A percentile compares a stretch with the other conserved stretches of the same genome.
phyloP scores from a whole-genome alignment of 2,888 invertebrate genomes.

The Leucophenga montana region DNA sequence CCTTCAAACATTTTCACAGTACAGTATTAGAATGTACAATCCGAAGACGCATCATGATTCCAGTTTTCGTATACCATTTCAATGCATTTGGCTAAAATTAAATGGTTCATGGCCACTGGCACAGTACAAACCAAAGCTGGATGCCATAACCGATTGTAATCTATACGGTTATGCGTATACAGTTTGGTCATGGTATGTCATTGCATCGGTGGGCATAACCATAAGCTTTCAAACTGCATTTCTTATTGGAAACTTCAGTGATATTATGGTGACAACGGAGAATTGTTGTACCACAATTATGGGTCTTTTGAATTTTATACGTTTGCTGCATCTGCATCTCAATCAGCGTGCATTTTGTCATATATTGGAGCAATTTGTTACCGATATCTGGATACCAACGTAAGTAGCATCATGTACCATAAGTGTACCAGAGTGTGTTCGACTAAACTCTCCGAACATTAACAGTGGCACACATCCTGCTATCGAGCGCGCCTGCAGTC shows the following conservation, averaged over 20 bases:
- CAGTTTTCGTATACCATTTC: slow-evolving; percentile 66
- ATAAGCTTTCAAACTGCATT: slow-evolving; percentile 68
- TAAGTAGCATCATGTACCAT: slow-evolving; percentile 54
- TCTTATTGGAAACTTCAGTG: slow-evolving; percentile 62
- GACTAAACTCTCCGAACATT: slow-evolving; percentile 4
- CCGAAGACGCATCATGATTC: slow-evolving; percentile 51
- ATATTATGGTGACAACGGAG: slow-evolving; percentile 70
- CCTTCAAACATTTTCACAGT: not conserved
- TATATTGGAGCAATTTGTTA: slow-evolving; percentile 63
- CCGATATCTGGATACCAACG: slow-evolving; percentile 70
- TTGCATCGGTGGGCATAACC: slow-evolving; percentile 66
- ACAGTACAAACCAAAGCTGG: not conserved
- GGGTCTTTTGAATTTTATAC: slow-evolving; percentile 69
- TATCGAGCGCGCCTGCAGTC: slow-evolving; percentile 60
- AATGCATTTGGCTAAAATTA: slow-evolving; percentile 69
- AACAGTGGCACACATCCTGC: slow-evolving; percentile 50
- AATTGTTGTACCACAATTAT: slow-evolving; percentile 72
- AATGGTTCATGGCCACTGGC: slow-evolving; percentile 71
- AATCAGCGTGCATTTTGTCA: slow-evolving; percentile 59
- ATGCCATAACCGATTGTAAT: not conserved
- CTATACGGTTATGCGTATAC: slow-evolving; percentile 48
- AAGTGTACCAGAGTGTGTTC: not conserved
- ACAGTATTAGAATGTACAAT: no score
- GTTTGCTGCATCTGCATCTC: slow-evolving; percentile 68
- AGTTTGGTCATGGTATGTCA: slow-evolving; percentile 68